These are phyloP conservation scores for Petromus typicus DNA, from an alignment of 2,113 vertebrate genomes.

Conservation along the genomic window DNA sequence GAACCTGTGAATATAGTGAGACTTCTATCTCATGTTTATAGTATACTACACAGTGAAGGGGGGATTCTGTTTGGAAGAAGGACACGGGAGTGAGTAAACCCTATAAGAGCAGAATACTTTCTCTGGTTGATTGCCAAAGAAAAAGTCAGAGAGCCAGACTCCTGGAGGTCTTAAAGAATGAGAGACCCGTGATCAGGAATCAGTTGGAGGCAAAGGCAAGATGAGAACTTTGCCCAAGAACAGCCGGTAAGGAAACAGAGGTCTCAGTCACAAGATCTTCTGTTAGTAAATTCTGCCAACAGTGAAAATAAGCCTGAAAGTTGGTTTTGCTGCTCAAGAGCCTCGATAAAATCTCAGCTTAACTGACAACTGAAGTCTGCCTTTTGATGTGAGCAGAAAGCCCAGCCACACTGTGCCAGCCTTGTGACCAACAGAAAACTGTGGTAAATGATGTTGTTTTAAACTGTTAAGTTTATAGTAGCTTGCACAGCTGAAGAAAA, in stretches of 20 bases:
- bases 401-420: background rate
- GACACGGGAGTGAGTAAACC: background rate
- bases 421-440: background rate
- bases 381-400: background rate
- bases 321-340: background rate
- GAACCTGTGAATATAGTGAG: background rate
- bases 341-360: background rate
- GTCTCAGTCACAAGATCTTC: background rate
- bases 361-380: background rate
- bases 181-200: background rate
- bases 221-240: background rate
- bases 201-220: background rate
- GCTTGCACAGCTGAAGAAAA: background rate
- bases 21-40: background rate
- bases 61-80: background rate
- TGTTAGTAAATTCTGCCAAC: background rate
- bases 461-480: background rate
- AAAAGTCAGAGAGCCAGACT: background rate
- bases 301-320: conserved; percentile 21
- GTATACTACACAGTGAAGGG: background rate
- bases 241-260: background rate
- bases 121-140: background rate
- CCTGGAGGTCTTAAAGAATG: background rate
- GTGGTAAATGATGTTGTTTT: conserved; percentile 7
- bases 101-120: background rate